Evolutionary conservation across 1,140 invertebrate species (phyloP).

Genomic region (Drosophila ohnishii): DNA sequence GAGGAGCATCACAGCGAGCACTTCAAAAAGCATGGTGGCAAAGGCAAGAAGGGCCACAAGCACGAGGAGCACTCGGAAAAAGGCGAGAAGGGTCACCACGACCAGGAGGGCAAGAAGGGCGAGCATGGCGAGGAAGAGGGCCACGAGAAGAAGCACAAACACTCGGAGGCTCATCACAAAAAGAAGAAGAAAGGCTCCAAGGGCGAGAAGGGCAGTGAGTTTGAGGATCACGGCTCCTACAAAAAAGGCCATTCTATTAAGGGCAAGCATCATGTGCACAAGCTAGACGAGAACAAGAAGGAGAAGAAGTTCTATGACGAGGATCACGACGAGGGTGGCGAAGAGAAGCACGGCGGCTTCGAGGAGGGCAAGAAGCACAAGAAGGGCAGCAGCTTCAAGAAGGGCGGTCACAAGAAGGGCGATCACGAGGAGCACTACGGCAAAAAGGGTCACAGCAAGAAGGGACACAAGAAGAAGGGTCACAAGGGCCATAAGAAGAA

Average conservation of each 20-base stretch:
- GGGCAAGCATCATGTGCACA: conserved; percentile 91
- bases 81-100: conserved; percentile 88
- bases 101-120: conserved; percentile 88
- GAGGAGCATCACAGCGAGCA: conserved; percentile 86
- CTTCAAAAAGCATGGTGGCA: conserved; percentile 85
- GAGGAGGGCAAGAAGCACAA: conserved; percentile 88
- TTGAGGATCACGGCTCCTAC: conserved; percentile 86
- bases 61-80: conserved; percentile 69
- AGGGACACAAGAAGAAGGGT: conserved; percentile 87
- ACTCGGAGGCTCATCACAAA: conserved; percentile 89
- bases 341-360: conserved; percentile 87
- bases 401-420: conserved; percentile 87
- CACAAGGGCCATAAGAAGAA: conserved; percentile 88
- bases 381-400: conserved; percentile 88
- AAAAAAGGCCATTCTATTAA: conserved; percentile 92
- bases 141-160: conserved; percentile 90
- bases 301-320: conserved; percentile 93
- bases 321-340: conserved; percentile 89
- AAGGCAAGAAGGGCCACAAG: conserved; percentile 83
- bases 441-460: conserved; percentile 89
- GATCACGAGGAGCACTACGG: conserved; percentile 89
- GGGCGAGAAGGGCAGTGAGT: conserved; percentile 87
- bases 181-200: conserved; percentile 90
- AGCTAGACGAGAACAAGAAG: conserved; percentile 90
- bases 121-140: conserved; percentile 89